Evolutionary conservation across 2,113 vertebrate genomes (phyloP).

Genomic region (Lates calcarifer): DNA sequence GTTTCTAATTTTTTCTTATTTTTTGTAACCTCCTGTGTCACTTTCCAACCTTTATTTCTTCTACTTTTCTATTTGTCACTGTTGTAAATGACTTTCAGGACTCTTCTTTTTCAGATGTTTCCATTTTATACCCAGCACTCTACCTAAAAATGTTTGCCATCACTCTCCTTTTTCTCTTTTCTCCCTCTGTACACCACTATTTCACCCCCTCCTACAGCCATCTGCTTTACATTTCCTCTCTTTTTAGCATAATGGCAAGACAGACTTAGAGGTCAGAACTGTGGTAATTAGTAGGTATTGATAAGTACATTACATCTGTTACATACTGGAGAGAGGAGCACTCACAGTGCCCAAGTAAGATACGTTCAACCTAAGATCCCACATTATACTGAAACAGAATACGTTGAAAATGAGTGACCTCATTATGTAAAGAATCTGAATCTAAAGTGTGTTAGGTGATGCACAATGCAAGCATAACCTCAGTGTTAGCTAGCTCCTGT

Average conservation of each 20-base stretch:
- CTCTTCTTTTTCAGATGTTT: slow-evolving; percentile 29
- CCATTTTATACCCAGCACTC: not conserved
- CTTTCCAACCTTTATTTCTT: not conserved
- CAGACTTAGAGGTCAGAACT: slow-evolving; percentile 36
- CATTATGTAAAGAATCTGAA: not conserved
- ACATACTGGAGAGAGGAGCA: not conserved
- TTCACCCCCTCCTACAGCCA: slow-evolving; percentile 47
- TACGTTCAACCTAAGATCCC: not conserved
- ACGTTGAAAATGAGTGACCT: not conserved
- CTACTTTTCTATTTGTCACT: not conserved
- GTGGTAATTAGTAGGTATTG: slow-evolving; percentile 59
- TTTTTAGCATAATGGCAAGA: slow-evolving; percentile 60
- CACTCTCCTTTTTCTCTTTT: slow-evolving; percentile 32
- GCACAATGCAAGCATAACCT: no score
- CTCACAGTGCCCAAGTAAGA: not conserved
- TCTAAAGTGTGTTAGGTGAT: not conserved
- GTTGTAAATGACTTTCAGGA: no score
- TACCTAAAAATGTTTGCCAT: not conserved
- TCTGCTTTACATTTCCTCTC: slow-evolving; percentile 77
- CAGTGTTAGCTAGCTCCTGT: no score
- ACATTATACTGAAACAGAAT: not conserved
- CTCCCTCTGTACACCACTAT: not conserved
- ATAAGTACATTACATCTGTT: slow-evolving; percentile 42
- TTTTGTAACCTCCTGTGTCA: rapidly evolving
- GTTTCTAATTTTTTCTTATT: not conserved